Percentiles rank a stretch among this genome's conserved stretches.
These are phyloP conservation scores for Calephelis nemesis DNA, from an alignment of 1,140 invertebrate species.

Conservation along the genomic window DNA sequence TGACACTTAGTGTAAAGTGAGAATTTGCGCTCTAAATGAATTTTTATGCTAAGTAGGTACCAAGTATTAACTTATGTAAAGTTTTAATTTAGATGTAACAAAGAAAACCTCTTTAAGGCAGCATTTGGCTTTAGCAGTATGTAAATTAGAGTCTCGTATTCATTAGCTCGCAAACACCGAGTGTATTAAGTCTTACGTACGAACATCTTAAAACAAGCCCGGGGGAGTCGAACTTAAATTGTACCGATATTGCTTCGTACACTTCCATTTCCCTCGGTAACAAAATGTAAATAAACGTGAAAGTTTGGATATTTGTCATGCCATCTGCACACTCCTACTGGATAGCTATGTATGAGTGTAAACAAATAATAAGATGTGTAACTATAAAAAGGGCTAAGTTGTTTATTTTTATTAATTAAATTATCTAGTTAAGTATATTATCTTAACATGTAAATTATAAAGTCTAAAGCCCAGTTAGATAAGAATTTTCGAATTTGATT, in stretches of 20 bases:
- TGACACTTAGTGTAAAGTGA: too few relatives aligned
- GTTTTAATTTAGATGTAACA: conserved; percentile 4
- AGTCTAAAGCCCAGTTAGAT: too few relatives aligned
- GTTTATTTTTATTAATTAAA: too few relatives aligned
- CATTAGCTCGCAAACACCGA: conserved; percentile 61
- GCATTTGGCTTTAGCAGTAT: conserved; percentile 48
- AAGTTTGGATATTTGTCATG: conserved; percentile 7
- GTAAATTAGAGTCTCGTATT: conserved; percentile 50
- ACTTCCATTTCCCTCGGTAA: conserved; percentile 35
- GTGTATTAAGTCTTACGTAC: conserved; percentile 57
- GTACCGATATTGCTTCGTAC: conserved; percentile 49
- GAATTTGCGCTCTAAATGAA: too few relatives aligned
- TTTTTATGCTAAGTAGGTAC: too few relatives aligned
- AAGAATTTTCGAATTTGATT: too few relatives aligned
- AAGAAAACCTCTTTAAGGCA: neutral
- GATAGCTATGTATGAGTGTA: too few relatives aligned
- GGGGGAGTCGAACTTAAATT: conserved; percentile 47
- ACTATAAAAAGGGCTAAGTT: too few relatives aligned
- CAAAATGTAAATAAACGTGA: conserved; percentile 40
- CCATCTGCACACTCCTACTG: neutral
- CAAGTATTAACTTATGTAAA: neutral
- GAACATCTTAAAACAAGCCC: conserved; percentile 44
- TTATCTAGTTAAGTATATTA: too few relatives aligned
- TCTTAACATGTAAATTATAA: too few relatives aligned
- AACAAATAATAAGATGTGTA: too few relatives aligned